A percentile compares a stretch with the other conserved stretches of the same genome.
These are phyloP conservation scores for Mesocricetus auratus DNA, from an alignment of 2,113 vertebrate genomes.

Conservation along the genomic window DNA sequence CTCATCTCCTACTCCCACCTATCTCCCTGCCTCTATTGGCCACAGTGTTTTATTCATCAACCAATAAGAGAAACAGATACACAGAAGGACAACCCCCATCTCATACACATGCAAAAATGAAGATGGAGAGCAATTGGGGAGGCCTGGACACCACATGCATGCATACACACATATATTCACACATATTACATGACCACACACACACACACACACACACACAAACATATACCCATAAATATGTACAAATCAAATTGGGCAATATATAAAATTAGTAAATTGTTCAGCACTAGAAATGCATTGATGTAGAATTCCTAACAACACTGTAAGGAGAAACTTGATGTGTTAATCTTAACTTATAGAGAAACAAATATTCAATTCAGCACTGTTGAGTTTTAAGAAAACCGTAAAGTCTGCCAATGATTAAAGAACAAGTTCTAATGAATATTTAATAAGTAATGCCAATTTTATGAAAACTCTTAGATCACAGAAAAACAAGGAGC, in stretches of 20 bases:
- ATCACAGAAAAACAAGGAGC: neutral
- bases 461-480: neutral
- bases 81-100: too few species aligned
- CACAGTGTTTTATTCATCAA: too few species aligned
- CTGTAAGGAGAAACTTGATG: neutral
- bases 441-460: conserved; percentile 22
- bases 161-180: neutral
- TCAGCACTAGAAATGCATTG: neutral
- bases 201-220: too few species aligned
- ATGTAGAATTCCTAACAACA: neutral
- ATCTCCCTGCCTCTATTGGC: too few species aligned
- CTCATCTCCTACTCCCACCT: too few species aligned
- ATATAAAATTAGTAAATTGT: neutral
- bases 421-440: conserved; percentile 1
- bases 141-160: neutral
- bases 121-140: neutral
- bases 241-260: neutral
- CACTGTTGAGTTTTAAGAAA: neutral
- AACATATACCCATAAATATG: neutral
- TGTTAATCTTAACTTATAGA: neutral
- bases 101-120: neutral
- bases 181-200: neutral
- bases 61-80: too few species aligned
- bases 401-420: neutral
- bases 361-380: neutral